Conservation (phyloP, 2,888 invertebrate genomes). For the Charanyca ferruginea region DNA sequence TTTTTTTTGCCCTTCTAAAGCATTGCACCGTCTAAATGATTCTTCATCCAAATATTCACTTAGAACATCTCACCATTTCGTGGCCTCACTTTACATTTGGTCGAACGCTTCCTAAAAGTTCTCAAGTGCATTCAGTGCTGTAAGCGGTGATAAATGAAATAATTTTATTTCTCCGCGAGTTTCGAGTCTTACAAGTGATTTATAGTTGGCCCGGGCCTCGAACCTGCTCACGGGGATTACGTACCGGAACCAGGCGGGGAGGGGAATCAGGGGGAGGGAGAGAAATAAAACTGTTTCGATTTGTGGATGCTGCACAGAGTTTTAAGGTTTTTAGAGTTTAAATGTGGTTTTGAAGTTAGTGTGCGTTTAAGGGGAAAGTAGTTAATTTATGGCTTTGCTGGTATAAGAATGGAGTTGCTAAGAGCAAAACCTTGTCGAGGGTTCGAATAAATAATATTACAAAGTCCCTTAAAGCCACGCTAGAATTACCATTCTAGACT, state of each 20-base stretch:
- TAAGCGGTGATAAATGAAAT: constrained; percentile 66
- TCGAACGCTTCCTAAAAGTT: constrained; percentile 55
- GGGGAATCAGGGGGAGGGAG: neutral
- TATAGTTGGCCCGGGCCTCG: constrained; percentile 61
- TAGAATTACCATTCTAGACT: neutral
- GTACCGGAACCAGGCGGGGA: constrained; percentile 38
- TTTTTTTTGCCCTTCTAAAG: no score
- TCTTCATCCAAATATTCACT: constrained; percentile 4
- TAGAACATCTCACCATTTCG: neutral
- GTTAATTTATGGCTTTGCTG: constrained; percentile 29
- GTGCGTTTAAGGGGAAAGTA: constrained; percentile 20
- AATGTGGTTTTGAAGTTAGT: constrained; percentile 41
- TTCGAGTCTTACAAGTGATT: constrained; percentile 66
- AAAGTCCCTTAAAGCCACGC: neutral
- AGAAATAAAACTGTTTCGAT: constrained; percentile 62
- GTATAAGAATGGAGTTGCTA: neutral
- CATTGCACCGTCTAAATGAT: constrained; percentile 1
- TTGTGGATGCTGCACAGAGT: constrained; percentile 52
- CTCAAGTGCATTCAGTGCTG: constrained; percentile 57
- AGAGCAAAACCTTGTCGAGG: constrained; percentile 19
- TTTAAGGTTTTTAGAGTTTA: constrained; percentile 53
- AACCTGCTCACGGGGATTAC: constrained; percentile 64
- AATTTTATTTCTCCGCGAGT: constrained; percentile 64
- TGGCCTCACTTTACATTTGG: constrained; percentile 26
- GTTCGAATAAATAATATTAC: neutral